Conservation (phyloP, 2,888 invertebrate genomes). For the Acholoe squamosa region DNA sequence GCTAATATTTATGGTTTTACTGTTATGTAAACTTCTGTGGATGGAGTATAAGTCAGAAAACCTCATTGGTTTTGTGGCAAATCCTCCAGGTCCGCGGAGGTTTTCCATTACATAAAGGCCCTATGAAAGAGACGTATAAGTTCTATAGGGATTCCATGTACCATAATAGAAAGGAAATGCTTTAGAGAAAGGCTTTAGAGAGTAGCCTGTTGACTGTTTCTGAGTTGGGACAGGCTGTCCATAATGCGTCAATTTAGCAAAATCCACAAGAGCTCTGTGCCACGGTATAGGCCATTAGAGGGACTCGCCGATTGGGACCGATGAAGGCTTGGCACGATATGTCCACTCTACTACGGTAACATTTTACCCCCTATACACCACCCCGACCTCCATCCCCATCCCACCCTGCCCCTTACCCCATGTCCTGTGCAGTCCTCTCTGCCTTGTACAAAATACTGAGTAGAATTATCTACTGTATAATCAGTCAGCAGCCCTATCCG, state of each 20-base stretch:
- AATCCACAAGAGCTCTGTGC: conserved; percentile 56
- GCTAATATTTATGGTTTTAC: too few relatives aligned
- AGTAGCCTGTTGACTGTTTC: conserved; percentile 13
- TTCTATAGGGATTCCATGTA: too few relatives aligned
- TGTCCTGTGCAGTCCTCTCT: background rate
- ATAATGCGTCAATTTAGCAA: conserved; percentile 55
- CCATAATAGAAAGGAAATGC: too few relatives aligned
- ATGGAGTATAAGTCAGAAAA: too few relatives aligned
- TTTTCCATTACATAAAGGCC: too few relatives aligned
- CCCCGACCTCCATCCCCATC: background rate
- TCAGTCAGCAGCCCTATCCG: too few relatives aligned
- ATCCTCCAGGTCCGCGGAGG: too few relatives aligned
- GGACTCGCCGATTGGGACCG: background rate
- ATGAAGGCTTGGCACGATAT: conserved; percentile 53
- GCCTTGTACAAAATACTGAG: background rate
- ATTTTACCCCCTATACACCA: background rate
- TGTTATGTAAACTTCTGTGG: too few relatives aligned
- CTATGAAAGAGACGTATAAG: too few relatives aligned
- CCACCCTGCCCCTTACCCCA: background rate
- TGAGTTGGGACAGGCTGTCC: background rate
- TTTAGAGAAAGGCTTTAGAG: background rate
- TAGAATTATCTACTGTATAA: background rate
- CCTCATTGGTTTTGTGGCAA: too few relatives aligned
- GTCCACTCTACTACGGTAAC: conserved; percentile 20
- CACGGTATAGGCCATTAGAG: conserved; percentile 38